phyloP scores from a whole-genome alignment of 53 echinoderm and acorn worm genomes.

The Echinometra lucunter region DNA sequence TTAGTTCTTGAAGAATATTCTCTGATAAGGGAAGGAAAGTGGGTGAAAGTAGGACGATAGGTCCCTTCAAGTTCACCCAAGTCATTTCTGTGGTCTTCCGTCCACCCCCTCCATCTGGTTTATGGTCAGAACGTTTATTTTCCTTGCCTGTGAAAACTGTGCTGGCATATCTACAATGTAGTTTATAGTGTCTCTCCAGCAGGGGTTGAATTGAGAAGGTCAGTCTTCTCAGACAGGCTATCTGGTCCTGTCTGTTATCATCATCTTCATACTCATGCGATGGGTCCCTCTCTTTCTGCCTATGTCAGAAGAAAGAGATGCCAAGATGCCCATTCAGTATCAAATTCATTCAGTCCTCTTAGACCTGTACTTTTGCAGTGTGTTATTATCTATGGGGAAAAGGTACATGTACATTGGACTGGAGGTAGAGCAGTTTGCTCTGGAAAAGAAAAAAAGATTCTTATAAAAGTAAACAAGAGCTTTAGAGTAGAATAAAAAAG shows the following conservation, averaged over 20 bases:
- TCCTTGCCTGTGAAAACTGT: slow-evolving; percentile 48
- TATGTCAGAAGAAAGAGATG: background rate
- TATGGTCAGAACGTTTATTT: slow-evolving; percentile 42
- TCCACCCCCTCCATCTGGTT: slow-evolving; percentile 45
- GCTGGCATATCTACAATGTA: background rate
- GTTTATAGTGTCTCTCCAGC: slow-evolving; percentile 15
- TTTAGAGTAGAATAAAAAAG: background rate
- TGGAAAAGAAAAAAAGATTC: background rate
- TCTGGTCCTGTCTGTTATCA: slow-evolving; percentile 49
- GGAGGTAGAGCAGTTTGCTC: background rate
- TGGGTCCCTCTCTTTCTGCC: background rate
- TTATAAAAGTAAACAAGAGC: background rate
- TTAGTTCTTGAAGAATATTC: no score
- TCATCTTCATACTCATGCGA: slow-evolving; percentile 19
- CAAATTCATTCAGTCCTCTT: background rate
- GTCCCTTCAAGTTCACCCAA: background rate
- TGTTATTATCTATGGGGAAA: no score
- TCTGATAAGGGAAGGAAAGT: background rate
- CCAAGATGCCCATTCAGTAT: background rate
- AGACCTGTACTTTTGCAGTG: no score
- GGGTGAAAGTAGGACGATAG: background rate
- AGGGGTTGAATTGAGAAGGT: slow-evolving; percentile 14
- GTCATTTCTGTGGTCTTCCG: background rate
- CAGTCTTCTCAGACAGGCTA: background rate
- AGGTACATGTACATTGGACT: no score